Base-by-base conservation (phyloP, 2,888 invertebrate species). In the Cosmorhoe ocellata region DNA sequence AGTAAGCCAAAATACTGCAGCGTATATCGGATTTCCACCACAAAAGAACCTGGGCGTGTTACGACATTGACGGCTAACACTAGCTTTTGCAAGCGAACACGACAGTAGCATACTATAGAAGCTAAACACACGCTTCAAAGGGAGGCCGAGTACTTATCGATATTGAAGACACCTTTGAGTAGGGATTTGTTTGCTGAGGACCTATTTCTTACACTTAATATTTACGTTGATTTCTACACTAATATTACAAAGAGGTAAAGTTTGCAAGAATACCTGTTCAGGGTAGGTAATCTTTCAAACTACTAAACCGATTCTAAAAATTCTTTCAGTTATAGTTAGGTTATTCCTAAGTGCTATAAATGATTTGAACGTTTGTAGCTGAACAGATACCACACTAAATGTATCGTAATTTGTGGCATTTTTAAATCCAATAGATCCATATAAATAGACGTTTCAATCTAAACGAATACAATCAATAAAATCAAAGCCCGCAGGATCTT, bases 401-500 rank as follows among this genome's bases (percentile, higher is more conserved):
- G n/a, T n/a, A n/a, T n/a, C n/a, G n/a, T n/a, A n/a, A n/a, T n/a
- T n/a, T n/a, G n/a, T n/a, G n/a, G 18, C 18, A 18, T 18, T 2
- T 18, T 18, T 18, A 18, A 2, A 18, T 18, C 3, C 18, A 18
- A 9, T 13, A 22, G 1, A 12, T 22, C 27, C 18, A 38, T 43
- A 32, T n/a, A 39, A 49, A 28, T 3, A n/a, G 8, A 39, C 24
- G 18, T 38, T 38, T 27, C 28, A 34, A 28, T 44, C 9, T 13
- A 37, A 51, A 33, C 24, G 32, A 37, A 14, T 44, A 51, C 48
- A 45, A 54, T 43, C 51, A 50, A 46, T 38, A 47, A 44, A 56
- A 51, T 55, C 49, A 51, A 59, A 51, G 41, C 38, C 26, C 32
- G 28, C 39, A 42, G 46, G 51, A 58, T 57, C 47, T 52, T 51